Evolutionary conservation across 92 coral and sea anemone species (phyloP).

Genomic region (Anthopleura xanthogrammica): DNA sequence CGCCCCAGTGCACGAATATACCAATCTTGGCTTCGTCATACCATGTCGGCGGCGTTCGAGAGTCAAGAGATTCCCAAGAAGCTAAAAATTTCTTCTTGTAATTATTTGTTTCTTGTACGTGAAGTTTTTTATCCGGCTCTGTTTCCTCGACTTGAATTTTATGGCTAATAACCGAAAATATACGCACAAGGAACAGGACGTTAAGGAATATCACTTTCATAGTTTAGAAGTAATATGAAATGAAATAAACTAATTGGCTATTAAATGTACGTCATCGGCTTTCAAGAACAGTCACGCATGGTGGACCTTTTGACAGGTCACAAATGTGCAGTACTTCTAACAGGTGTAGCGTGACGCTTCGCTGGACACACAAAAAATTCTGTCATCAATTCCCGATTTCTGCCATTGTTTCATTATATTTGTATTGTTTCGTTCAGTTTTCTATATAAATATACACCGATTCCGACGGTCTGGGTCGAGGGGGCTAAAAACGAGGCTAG

Average conservation of each 20-base stretch:
- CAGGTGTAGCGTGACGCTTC: background rate
- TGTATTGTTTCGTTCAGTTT: too few species aligned
- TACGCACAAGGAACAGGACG: background rate
- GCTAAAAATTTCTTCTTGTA: background rate
- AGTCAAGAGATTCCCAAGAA: conserved; percentile 70
- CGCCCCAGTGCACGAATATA: conserved; percentile 93
- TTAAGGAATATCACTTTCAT: background rate
- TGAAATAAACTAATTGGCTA: background rate
- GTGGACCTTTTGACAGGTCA: background rate
- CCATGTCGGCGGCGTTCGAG: conserved; percentile 75
- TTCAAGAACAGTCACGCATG: background rate
- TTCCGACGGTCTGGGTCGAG: too few species aligned
- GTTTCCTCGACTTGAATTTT: background rate
- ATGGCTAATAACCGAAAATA: background rate
- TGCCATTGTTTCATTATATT: too few species aligned
- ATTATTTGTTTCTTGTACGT: background rate
- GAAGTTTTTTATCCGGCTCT: background rate
- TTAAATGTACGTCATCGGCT: too few species aligned
- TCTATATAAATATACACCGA: too few species aligned
- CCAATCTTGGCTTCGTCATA: conserved; percentile 93
- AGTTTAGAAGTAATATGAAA: background rate
- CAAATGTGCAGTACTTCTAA: background rate
- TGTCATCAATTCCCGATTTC: background rate
- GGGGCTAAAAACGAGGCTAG: too few species aligned
- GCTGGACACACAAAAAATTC: background rate